phyloP scores from a whole-genome alignment of 1,140 invertebrate genomes.

The Meteorus sp. region DNA sequence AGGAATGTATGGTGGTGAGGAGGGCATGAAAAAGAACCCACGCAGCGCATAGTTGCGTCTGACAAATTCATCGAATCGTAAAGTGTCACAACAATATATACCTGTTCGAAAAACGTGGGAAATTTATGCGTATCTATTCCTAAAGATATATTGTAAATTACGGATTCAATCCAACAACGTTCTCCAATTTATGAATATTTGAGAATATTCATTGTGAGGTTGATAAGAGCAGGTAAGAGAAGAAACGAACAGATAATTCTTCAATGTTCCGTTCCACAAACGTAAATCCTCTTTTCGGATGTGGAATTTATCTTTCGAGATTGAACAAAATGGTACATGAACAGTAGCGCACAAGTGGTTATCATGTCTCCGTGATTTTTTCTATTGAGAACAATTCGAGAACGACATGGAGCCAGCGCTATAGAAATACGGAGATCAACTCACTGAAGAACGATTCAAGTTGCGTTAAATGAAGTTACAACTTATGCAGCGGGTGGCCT shows the following conservation, averaged over 20 bases:
- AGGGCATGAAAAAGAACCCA: conserved; percentile 12
- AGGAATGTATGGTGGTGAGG: conserved; percentile 1
- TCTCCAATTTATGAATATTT: too few relatives aligned
- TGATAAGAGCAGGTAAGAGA: too few relatives aligned
- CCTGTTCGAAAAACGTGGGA: conserved; percentile 18
- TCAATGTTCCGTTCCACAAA: too few relatives aligned
- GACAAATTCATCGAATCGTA: conserved; percentile 11
- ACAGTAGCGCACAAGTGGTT: too few relatives aligned
- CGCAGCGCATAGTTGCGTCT: conserved; percentile 13
- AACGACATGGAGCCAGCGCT: not conserved
- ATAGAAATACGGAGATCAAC: conserved; percentile 3
- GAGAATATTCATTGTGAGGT: too few relatives aligned
- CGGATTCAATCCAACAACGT: too few relatives aligned
- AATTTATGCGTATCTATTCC: not conserved
- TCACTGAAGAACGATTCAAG: conserved; percentile 16
- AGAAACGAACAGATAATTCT: too few relatives aligned
- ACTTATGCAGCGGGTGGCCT: conserved; percentile 53
- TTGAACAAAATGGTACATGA: too few relatives aligned
- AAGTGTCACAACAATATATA: conserved; percentile 3
- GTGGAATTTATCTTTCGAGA: too few relatives aligned
- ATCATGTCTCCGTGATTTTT: too few relatives aligned
- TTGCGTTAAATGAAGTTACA: conserved; percentile 54
- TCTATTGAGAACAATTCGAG: too few relatives aligned
- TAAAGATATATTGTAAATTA: not conserved
- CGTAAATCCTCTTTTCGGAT: too few relatives aligned